Percentiles rank a stretch among this genome's conserved stretches.
Conservation (phyloP, 2,888 invertebrate species). For the Choristoneura rosaceana region DNA sequence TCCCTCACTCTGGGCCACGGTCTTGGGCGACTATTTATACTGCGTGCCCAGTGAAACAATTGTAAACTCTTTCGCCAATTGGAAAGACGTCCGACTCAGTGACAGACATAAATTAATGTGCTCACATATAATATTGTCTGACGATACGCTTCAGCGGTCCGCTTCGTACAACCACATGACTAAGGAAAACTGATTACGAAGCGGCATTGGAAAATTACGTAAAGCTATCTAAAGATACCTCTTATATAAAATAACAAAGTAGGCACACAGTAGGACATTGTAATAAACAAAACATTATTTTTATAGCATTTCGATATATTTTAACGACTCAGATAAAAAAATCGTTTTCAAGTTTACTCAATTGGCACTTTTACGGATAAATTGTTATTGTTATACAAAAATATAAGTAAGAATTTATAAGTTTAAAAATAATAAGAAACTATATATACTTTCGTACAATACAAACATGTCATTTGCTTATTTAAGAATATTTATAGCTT, state of each 20-base stretch:
- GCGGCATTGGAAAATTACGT: conserved; percentile 8
- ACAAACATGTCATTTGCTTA: conserved; percentile 47
- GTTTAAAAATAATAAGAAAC: neutral
- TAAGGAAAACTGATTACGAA: conserved; percentile 35
- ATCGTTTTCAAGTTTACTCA: neutral
- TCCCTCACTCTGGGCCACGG: conserved; percentile 60
- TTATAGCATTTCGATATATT: neutral
- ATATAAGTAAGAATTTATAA: neutral
- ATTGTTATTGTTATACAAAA: neutral
- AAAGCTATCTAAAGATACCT: neutral
- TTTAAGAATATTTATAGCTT: conserved; percentile 51
- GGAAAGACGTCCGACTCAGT: conserved; percentile 66
- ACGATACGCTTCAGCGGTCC: conserved; percentile 30
- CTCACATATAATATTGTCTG: conserved; percentile 57
- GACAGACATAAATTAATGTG: conserved; percentile 69
- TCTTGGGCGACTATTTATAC: conserved; percentile 69
- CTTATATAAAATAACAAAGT: neutral
- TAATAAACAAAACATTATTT: neutral
- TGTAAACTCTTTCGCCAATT: conserved; percentile 71
- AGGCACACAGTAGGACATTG: neutral
- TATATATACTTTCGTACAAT: neutral
- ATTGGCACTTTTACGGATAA: neutral
- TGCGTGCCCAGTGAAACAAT: conserved; percentile 64
- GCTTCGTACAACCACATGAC: conserved; percentile 36
- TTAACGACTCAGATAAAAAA: neutral